A percentile compares a stretch with the other conserved stretches of the same genome.
These are phyloP conservation scores for Eupithecia exiguata DNA, from an alignment of 2,888 invertebrate genomes.

Conservation along the genomic window DNA sequence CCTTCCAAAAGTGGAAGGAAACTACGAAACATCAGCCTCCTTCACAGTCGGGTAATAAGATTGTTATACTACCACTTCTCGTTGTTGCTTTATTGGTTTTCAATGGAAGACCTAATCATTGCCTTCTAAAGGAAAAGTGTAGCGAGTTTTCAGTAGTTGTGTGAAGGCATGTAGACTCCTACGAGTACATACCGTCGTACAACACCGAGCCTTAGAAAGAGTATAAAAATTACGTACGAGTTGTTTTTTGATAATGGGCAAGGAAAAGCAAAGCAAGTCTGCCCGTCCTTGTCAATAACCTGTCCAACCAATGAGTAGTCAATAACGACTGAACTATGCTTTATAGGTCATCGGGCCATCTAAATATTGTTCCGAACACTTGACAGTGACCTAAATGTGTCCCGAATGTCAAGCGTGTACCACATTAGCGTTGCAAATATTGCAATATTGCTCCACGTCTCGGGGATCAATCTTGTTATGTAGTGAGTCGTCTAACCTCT, in stretches of 20 bases:
- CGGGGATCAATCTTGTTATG: constrained; percentile 19
- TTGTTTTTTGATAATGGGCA: background rate
- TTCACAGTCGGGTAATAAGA: background rate
- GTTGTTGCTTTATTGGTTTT: background rate
- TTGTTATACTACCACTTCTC: background rate
- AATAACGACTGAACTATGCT: constrained; percentile 17
- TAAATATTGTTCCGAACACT: constrained; percentile 29
- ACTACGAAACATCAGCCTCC: background rate
- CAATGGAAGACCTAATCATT: background rate
- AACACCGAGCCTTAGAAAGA: background rate
- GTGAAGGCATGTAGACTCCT: background rate
- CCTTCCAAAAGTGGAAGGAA: background rate
- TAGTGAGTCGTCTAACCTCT: background rate
- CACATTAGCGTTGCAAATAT: constrained; percentile 33
- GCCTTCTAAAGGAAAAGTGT: background rate
- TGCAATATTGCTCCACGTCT: constrained; percentile 18
- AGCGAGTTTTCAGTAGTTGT: background rate
- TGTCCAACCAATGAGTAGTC: constrained; percentile 2
- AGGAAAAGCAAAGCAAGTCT: background rate
- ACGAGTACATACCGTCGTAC: too few relatives aligned
- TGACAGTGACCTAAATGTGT: constrained; percentile 42
- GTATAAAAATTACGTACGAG: background rate
- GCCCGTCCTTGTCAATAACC: constrained; percentile 18
- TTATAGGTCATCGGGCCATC: constrained; percentile 23
- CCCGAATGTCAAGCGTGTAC: constrained; percentile 36